Percentiles rank a stretch among this genome's conserved stretches.
Evolutionary conservation across 1,140 invertebrate genomes (phyloP).

Genomic region (Zaprionus tsacasi): DNA sequence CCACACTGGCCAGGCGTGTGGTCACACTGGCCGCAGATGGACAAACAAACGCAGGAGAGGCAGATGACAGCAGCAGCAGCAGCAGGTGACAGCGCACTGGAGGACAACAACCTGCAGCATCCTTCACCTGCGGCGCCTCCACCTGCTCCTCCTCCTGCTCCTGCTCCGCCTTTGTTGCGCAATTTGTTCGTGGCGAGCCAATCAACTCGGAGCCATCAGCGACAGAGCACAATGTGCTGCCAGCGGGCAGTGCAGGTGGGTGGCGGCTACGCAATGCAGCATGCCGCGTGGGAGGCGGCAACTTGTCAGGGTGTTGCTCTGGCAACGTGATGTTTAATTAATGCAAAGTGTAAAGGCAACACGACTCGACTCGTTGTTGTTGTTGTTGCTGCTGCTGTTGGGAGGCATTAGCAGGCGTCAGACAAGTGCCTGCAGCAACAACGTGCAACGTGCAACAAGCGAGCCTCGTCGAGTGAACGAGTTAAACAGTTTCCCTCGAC

Average conservation of each 20-base stretch:
- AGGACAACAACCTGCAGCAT: constrained; percentile 72
- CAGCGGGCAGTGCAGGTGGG: background rate
- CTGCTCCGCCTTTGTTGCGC: constrained; percentile 35
- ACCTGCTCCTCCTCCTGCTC: background rate
- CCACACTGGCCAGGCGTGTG: background rate
- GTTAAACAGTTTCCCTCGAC: constrained; percentile 73
- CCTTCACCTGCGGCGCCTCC: background rate
- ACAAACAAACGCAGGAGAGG: background rate
- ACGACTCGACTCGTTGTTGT: constrained; percentile 15
- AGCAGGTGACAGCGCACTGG: background rate
- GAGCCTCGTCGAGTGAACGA: constrained; percentile 33
- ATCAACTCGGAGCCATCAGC: constrained; percentile 35
- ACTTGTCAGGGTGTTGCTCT: constrained; percentile 79
- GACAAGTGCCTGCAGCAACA: constrained; percentile 20
- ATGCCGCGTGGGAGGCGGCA: constrained; percentile 44
- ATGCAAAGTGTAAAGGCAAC: constrained; percentile 61
- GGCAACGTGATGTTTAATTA: constrained; percentile 82
- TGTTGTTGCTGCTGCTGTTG: background rate
- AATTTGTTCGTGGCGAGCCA: constrained; percentile 56
- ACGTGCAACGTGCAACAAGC: constrained; percentile 42
- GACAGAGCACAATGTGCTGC: constrained; percentile 3
- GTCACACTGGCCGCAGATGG: background rate
- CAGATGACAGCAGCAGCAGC: background rate
- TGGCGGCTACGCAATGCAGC: constrained; percentile 59
- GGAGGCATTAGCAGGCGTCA: constrained; percentile 15